Evolutionary conservation across 2,113 vertebrate species (phyloP).

Genomic region (Tupaia tana): DNA sequence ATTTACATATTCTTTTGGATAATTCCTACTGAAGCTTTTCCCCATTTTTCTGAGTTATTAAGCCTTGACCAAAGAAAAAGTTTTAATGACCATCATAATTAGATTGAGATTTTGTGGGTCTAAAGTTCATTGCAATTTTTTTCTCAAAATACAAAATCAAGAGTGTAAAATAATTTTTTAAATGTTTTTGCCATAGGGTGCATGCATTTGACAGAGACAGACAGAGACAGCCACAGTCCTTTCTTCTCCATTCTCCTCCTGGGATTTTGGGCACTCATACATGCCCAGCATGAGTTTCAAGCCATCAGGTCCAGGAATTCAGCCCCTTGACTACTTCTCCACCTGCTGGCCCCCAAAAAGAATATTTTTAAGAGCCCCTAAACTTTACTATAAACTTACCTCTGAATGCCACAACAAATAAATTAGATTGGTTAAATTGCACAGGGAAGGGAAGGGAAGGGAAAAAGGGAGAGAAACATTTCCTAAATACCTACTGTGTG

Average conservation of each 20-base stretch:
- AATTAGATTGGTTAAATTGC: background rate
- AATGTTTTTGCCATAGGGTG: no score
- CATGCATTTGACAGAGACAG: no score
- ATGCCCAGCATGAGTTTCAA: no score
- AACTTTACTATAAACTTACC: background rate
- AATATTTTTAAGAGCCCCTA: background rate
- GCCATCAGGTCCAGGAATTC: no score
- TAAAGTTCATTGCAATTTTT: background rate
- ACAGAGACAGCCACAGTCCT: no score
- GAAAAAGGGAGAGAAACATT: background rate
- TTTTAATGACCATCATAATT: background rate
- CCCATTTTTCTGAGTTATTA: background rate
- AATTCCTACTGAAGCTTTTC: background rate
- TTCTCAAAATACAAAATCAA: background rate
- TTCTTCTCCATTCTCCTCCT: no score
- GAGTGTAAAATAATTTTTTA: no score
- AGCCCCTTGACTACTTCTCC: no score
- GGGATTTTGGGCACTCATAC: no score
- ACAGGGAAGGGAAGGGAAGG: background rate
- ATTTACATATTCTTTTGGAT: conserved; percentile 11
- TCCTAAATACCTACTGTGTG: background rate
- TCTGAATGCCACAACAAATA: background rate
- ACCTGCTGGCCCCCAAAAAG: background rate
- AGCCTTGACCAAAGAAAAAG: background rate
- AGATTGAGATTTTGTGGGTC: background rate